Evolutionary conservation across 2,797 vertebrate genomes (phyloP).

Genomic region (Pitangus sulphuratus): DNA sequence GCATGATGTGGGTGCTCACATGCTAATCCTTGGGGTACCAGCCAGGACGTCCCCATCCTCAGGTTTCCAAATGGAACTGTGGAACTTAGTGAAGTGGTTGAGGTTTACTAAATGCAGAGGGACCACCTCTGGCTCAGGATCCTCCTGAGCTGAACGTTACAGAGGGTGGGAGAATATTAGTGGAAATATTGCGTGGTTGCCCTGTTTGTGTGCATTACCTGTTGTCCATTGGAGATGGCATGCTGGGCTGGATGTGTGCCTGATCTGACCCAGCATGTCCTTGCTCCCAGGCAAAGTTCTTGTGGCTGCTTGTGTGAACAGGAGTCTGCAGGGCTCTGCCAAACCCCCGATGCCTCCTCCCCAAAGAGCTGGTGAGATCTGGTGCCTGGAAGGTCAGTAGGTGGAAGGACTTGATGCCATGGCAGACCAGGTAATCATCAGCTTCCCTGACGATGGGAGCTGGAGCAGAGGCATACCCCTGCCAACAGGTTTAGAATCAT

Average conservation of each 20-base stretch:
- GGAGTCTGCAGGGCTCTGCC: neutral
- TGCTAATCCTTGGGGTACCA: accelerated
- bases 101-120: neutral
- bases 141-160: neutral
- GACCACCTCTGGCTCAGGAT: neutral
- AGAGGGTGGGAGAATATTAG: neutral
- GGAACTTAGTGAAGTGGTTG: neutral
- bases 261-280: neutral
- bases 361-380: neutral
- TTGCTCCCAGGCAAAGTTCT: neutral
- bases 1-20: accelerated
- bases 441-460: neutral
- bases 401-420: accelerated
- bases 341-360: accelerated
- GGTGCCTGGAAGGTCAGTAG: neutral
- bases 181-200: accelerated
- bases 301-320: neutral
- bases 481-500: neutral
- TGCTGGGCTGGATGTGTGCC: neutral
- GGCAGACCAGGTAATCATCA: neutral
- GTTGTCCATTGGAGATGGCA: accelerated
- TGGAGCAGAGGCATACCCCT: neutral
- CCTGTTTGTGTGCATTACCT: neutral
- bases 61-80: neutral
- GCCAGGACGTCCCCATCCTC: accelerated